Evolutionary conservation across 2,888 invertebrate genomes (phyloP).

Genomic region (Melanostoma mellinum): DNA sequence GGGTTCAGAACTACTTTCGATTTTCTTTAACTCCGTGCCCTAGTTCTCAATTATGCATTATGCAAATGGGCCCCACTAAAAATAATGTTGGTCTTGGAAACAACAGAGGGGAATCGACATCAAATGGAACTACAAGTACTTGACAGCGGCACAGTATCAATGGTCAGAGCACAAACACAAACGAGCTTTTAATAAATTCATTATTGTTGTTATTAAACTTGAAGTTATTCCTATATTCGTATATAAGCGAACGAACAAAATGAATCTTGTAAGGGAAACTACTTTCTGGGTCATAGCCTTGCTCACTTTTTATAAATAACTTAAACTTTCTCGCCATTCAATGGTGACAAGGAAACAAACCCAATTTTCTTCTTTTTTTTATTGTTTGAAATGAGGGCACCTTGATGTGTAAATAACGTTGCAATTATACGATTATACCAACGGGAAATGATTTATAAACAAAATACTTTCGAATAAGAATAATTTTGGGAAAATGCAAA

Average conservation of each 20-base stretch:
- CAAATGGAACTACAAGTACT: not conserved
- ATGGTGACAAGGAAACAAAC: slow-evolving; percentile 21
- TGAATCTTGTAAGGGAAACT: slow-evolving; percentile 18
- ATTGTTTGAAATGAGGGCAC: slow-evolving; percentile 29
- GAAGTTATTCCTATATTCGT: slow-evolving; percentile 14
- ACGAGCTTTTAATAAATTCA: slow-evolving; percentile 59
- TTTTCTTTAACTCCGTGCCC: slow-evolving; percentile 59
- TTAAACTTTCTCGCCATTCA: slow-evolving; percentile 19
- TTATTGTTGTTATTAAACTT: slow-evolving; percentile 46
- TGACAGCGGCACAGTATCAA: slow-evolving; percentile 14
- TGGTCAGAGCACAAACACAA: slow-evolving; percentile 27
- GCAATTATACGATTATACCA: too few relatives aligned
- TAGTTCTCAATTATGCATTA: slow-evolving; percentile 58
- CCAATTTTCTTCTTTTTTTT: not conserved
- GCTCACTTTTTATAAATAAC: slow-evolving; percentile 4
- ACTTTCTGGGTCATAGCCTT: slow-evolving; percentile 58
- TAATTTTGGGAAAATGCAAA: too few relatives aligned
- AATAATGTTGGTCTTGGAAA: slow-evolving; percentile 37
- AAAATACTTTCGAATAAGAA: too few relatives aligned
- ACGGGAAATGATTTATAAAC: not conserved
- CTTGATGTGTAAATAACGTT: slow-evolving; percentile 22
- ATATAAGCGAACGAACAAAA: slow-evolving; percentile 19
- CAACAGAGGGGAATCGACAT: slow-evolving; percentile 4
- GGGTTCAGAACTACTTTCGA: slow-evolving; percentile 53
- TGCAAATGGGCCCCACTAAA: slow-evolving; percentile 41